Evolutionary conservation across 2,888 invertebrate species (phyloP).

Genomic region (Baccha elongata): DNA sequence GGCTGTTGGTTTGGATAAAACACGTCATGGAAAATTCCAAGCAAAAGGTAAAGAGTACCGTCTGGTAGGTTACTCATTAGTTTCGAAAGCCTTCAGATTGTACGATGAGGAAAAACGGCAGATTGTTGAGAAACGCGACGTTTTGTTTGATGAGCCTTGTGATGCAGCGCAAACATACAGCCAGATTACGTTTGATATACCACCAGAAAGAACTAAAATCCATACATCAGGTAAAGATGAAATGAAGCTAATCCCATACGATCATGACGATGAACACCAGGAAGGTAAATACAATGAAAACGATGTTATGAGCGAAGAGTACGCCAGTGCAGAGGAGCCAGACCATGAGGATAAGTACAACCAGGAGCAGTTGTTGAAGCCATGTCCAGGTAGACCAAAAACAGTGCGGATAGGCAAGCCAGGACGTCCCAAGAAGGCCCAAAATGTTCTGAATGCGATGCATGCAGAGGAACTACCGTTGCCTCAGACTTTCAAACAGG

Average conservation of each 20-base stretch:
- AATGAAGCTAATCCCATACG: constrained; percentile 1
- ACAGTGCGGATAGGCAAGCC: constrained; percentile 26
- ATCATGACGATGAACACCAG: constrained; percentile 11
- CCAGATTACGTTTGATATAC: constrained; percentile 38
- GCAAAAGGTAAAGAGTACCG: constrained; percentile 38
- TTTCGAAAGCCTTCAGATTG: too few relatives aligned
- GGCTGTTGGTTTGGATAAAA: constrained; percentile 42
- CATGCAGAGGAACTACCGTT: not conserved
- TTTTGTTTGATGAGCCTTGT: too few relatives aligned
- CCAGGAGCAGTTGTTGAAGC: constrained; percentile 10
- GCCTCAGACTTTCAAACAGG: constrained; percentile 9
- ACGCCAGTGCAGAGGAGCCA: too few relatives aligned
- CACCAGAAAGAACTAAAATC: too few relatives aligned
- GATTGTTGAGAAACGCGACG: too few relatives aligned
- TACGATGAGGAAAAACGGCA: too few relatives aligned
- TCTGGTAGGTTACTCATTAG: constrained; percentile 45
- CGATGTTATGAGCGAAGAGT: too few relatives aligned
- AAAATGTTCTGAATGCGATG: constrained; percentile 28
- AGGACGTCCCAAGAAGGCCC: constrained; percentile 29
- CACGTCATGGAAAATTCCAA: constrained; percentile 29
- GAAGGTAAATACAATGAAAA: too few relatives aligned
- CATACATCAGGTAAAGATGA: too few relatives aligned
- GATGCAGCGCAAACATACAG: constrained; percentile 52
- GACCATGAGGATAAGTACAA: too few relatives aligned
- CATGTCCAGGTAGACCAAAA: constrained; percentile 24